phyloP scores from a whole-genome alignment of 1,140 invertebrate species.

The Ptiloglossa arizonensis region DNA sequence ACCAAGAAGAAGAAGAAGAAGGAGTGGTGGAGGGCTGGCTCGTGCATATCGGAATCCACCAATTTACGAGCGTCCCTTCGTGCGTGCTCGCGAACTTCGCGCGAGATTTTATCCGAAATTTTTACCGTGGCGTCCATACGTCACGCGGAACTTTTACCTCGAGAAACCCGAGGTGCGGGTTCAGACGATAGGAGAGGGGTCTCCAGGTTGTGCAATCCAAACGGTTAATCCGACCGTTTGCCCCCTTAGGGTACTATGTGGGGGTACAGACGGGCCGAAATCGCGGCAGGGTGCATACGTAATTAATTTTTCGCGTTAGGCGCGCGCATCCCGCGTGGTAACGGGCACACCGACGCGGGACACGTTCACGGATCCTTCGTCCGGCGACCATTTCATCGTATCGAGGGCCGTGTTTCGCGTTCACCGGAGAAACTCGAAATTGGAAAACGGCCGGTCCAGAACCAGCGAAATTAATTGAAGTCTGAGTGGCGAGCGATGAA shows the following conservation, averaged over 20 bases:
- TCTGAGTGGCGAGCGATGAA: slow-evolving; percentile 70
- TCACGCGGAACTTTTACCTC: neutral
- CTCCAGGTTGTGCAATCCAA: neutral
- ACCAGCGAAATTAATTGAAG: slow-evolving; percentile 75
- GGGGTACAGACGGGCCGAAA: neutral
- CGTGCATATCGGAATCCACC: slow-evolving; percentile 32
- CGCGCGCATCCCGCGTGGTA: neutral
- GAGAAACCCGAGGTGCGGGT: no score
- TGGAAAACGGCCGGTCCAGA: slow-evolving; percentile 72
- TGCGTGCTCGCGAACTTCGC: slow-evolving; percentile 1
- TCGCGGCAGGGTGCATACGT: slow-evolving; percentile 29
- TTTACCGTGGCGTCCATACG: neutral
- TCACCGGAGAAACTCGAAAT: slow-evolving; percentile 74
- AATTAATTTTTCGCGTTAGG: slow-evolving; percentile 61
- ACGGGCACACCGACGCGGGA: slow-evolving; percentile 11
- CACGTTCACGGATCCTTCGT: slow-evolving; percentile 17
- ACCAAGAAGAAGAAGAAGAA: neutral
- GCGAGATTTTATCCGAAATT: slow-evolving; percentile 31
- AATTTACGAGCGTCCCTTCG: slow-evolving; percentile 29
- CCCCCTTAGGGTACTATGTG: no score
- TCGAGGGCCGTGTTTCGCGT: slow-evolving; percentile 65
- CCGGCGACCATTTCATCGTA: slow-evolving; percentile 51
- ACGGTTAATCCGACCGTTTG: neutral
- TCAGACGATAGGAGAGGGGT: no score
- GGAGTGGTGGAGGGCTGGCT: no score